Conservation (phyloP, 2,888 invertebrate species). For the Synergus gifuensis region DNA sequence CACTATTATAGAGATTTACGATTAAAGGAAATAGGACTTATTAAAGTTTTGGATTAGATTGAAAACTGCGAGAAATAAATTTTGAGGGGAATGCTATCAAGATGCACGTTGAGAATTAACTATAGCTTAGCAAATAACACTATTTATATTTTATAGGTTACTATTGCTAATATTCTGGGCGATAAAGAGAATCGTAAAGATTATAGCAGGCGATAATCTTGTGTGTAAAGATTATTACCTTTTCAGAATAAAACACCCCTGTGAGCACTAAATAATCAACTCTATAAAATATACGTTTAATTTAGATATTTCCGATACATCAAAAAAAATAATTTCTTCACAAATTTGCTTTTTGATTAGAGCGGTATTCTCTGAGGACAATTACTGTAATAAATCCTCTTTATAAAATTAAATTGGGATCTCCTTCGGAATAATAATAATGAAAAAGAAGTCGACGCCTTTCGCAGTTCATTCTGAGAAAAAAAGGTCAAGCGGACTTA, state of each 20-base stretch:
- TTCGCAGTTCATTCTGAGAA: background rate
- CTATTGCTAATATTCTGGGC: background rate
- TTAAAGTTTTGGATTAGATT: background rate
- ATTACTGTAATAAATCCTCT: background rate
- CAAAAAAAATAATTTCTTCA: too few species aligned
- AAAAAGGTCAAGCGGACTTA: background rate
- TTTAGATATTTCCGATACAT: too few species aligned
- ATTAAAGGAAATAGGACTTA: background rate
- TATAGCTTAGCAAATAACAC: background rate
- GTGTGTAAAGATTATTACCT: background rate
- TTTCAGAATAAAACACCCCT: too few species aligned
- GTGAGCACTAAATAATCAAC: too few species aligned
- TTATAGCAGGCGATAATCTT: background rate
- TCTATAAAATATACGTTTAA: too few species aligned
- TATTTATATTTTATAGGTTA: background rate
- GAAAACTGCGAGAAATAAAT: too few species aligned
- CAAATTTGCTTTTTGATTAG: background rate
- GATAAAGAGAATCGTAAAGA: constrained; percentile 20
- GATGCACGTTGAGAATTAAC: background rate
- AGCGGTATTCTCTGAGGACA: background rate
- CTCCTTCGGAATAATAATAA: background rate
- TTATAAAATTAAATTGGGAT: background rate
- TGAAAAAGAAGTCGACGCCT: background rate
- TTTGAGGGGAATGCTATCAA: background rate
- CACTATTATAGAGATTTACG: too few species aligned